phyloP scores from a whole-genome alignment of 2,797 vertebrate species.

The Gila robusta region DNA sequence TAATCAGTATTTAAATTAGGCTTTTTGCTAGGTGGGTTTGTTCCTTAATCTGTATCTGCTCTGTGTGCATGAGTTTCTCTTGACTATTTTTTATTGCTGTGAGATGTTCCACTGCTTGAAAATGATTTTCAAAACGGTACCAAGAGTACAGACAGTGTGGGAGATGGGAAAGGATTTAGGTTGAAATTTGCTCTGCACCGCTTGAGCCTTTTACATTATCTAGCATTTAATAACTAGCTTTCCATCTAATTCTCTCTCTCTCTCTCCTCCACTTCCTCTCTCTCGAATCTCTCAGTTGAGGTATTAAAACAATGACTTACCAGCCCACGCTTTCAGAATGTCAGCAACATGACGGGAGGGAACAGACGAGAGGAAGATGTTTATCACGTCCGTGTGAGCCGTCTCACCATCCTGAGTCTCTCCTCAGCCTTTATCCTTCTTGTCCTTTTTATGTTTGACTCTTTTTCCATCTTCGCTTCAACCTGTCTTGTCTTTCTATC shows the following conservation, averaged over 20 bases:
- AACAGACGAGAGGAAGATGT: constrained; percentile 39
- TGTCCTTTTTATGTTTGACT: neutral
- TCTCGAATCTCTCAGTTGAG: constrained; percentile 19
- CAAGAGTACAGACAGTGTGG: constrained; percentile 20
- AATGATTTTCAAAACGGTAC: constrained; percentile 27
- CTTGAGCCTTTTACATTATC: constrained; percentile 31
- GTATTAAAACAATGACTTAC: constrained; percentile 57
- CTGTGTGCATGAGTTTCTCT: neutral
- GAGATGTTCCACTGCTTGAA: neutral
- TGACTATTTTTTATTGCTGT: constrained; percentile 13
- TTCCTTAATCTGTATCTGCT: constrained; percentile 1
- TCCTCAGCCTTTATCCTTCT: constrained; percentile 17
- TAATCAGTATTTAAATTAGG: constrained; percentile 13
- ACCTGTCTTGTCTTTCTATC: constrained; percentile 3
- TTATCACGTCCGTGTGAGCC: constrained; percentile 13
- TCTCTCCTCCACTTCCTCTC: constrained; percentile 32
- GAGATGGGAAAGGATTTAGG: constrained; percentile 23
- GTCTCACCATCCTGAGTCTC: constrained; percentile 11
- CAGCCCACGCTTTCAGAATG: constrained; percentile 57
- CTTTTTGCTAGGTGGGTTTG: constrained; percentile 3
- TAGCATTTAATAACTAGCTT: constrained; percentile 44
- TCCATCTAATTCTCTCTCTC: constrained; percentile 42
- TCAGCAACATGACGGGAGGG: constrained; percentile 44
- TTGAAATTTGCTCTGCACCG: constrained; percentile 32
- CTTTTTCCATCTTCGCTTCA: neutral